These are phyloP conservation scores for Oncorhynchus keta DNA, from an alignment of 2,113 vertebrate genomes.

Conservation along the genomic window DNA sequence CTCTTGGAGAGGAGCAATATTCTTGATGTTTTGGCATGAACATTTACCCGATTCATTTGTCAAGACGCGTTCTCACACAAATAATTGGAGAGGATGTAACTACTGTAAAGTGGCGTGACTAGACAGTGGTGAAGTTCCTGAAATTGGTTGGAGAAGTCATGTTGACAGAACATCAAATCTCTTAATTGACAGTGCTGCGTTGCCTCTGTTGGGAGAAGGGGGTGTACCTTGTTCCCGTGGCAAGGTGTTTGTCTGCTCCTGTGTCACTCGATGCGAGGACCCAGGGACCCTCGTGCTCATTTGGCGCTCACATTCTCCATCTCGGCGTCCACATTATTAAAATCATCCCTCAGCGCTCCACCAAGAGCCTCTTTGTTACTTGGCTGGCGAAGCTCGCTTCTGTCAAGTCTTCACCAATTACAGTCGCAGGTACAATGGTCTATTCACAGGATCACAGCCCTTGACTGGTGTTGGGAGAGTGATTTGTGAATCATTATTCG, in stretches of 20 bases:
- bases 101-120: slow-evolving; percentile 54
- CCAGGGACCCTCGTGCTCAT: slow-evolving; percentile 94
- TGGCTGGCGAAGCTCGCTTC: slow-evolving; percentile 91
- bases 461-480: slow-evolving; percentile 93
- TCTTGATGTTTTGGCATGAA: slow-evolving; percentile 46
- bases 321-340: slow-evolving; percentile 97
- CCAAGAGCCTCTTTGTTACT: slow-evolving; percentile 97
- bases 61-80: slow-evolving; percentile 52
- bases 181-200: slow-evolving; percentile 77
- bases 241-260: slow-evolving; percentile 86
- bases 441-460: slow-evolving; percentile 98
- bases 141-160: slow-evolving; percentile 63
- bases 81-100: slow-evolving; percentile 73
- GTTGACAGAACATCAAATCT: slow-evolving; percentile 65
- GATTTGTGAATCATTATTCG: slow-evolving; percentile 99
- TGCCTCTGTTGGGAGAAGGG: slow-evolving; percentile 71
- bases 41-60: slow-evolving; percentile 58
- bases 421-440: slow-evolving; percentile 98
- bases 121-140: slow-evolving; percentile 58
- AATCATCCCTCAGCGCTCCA: slow-evolving; percentile 97
- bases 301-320: slow-evolving; percentile 88
- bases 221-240: slow-evolving; percentile 79
- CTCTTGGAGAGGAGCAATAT: slow-evolving; percentile 14
- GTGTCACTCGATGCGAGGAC: slow-evolving; percentile 97
- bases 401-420: slow-evolving; percentile 99